A percentile compares a stretch with the other conserved stretches of the same genome.
phyloP scores from a whole-genome alignment of 2,888 invertebrate genomes.

The Drosophila colorata region DNA sequence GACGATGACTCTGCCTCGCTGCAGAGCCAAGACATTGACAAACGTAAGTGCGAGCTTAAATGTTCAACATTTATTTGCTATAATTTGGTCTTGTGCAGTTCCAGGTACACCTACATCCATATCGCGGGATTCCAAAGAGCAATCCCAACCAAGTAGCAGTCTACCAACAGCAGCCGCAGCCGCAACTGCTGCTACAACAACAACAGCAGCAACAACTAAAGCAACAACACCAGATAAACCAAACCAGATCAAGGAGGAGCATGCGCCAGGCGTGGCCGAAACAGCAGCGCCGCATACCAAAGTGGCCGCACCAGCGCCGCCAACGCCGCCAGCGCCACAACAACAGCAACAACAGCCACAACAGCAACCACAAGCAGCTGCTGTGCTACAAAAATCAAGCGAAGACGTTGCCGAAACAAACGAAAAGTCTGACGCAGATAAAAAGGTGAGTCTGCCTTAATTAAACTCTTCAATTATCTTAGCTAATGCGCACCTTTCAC shows the following conservation, averaged over 20 bases:
- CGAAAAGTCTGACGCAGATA: slow-evolving; percentile 80
- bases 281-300: slow-evolving; percentile 65
- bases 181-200: slow-evolving; percentile 36
- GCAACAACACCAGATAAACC: slow-evolving; percentile 71
- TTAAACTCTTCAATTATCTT: background rate
- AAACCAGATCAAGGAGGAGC: slow-evolving; percentile 68
- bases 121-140: slow-evolving; percentile 84
- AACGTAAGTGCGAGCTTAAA: slow-evolving; percentile 84
- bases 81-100: slow-evolving; percentile 60
- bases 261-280: slow-evolving; percentile 46
- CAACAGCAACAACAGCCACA: slow-evolving; percentile 49
- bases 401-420: slow-evolving; percentile 62
- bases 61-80: background rate
- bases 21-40: slow-evolving; percentile 93
- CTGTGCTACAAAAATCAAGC: slow-evolving; percentile 73
- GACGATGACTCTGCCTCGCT: slow-evolving; percentile 96
- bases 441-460: slow-evolving; percentile 76
- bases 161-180: slow-evolving; percentile 69
- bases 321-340: slow-evolving; percentile 51
- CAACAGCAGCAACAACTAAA: slow-evolving; percentile 58
- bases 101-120: slow-evolving; percentile 85
- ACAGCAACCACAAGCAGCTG: slow-evolving; percentile 52
- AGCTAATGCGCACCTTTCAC: background rate
- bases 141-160: slow-evolving; percentile 80
- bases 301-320: slow-evolving; percentile 73